These are phyloP conservation scores for Pipistrellus pipistrellus DNA, from an alignment of 2,797 vertebrate species.

Conservation along the genomic window DNA sequence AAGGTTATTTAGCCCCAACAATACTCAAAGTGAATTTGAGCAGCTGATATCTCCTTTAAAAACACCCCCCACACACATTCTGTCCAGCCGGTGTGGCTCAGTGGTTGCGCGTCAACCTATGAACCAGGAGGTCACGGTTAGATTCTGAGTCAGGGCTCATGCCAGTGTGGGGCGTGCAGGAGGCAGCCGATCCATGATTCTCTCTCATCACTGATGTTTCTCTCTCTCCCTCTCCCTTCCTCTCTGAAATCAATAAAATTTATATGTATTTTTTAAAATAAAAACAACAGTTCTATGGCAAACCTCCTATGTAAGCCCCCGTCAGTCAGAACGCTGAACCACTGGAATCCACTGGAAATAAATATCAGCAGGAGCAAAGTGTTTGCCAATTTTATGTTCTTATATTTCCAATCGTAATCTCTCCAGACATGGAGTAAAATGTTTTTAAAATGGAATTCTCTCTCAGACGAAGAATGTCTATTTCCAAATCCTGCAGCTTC, in stretches of 20 bases:
- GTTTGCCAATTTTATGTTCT: conserved; percentile 62
- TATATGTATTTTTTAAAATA: background rate
- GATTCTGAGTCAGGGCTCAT: no score
- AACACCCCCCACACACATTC: background rate
- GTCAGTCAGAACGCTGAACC: conserved; percentile 67
- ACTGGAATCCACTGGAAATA: conserved; percentile 68
- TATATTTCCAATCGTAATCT: conserved; percentile 64
- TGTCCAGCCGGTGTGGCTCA: no score
- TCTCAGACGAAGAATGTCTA: background rate
- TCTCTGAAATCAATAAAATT: background rate
- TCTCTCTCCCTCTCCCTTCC: background rate
- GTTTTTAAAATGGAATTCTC: conserved; percentile 61
- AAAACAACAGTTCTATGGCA: conserved; percentile 38
- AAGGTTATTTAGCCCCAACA: conserved; percentile 61
- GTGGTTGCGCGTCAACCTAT: no score
- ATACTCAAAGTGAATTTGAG: conserved; percentile 60
- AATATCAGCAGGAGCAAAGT: conserved; percentile 46
- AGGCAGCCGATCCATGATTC: no score
- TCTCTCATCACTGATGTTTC: background rate
- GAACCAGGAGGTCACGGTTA: no score
- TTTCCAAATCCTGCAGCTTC: conserved; percentile 47
- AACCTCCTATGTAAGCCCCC: conserved; percentile 32
- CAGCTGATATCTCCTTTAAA: conserved; percentile 33
- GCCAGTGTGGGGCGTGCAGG: no score
- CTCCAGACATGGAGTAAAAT: conserved; percentile 38